Conservation (phyloP, 2,797 vertebrate genomes). For the Morelia viridis region DNA sequence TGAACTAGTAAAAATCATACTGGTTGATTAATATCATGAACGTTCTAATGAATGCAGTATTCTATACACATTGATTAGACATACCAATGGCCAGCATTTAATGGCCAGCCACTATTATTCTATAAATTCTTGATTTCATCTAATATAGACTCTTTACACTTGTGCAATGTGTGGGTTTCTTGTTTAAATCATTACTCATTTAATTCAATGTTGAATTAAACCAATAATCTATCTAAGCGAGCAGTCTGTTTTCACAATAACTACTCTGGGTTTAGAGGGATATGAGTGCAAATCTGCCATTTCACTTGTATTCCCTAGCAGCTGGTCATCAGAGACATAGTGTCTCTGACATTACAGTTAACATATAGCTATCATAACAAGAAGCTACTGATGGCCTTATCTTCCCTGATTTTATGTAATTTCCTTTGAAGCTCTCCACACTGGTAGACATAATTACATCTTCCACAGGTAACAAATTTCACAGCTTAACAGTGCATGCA, state of each 20-base stretch:
- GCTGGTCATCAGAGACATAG: not conserved
- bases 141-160: not conserved
- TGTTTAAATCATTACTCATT: not conserved
- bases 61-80: not conserved
- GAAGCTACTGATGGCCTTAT: not conserved
- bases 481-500: not conserved
- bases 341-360: not conserved
- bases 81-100: not conserved
- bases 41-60: not conserved
- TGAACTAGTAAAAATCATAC: not conserved
- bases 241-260: not conserved
- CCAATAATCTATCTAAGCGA: not conserved
- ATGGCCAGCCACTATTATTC: not conserved
- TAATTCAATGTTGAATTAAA: not conserved
- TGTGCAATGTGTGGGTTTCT: not conserved
- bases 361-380: not conserved
- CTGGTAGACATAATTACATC: not conserved
- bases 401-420: not conserved
- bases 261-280: not conserved
- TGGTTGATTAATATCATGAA: not conserved
- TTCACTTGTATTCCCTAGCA: not conserved
- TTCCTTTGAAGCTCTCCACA: not conserved
- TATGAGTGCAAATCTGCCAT: not conserved
- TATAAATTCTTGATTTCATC: not conserved
- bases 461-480: not conserved